Evolutionary conservation across 2,797 vertebrate genomes (phyloP).

Genomic region (Sarcophilus harrisii): DNA sequence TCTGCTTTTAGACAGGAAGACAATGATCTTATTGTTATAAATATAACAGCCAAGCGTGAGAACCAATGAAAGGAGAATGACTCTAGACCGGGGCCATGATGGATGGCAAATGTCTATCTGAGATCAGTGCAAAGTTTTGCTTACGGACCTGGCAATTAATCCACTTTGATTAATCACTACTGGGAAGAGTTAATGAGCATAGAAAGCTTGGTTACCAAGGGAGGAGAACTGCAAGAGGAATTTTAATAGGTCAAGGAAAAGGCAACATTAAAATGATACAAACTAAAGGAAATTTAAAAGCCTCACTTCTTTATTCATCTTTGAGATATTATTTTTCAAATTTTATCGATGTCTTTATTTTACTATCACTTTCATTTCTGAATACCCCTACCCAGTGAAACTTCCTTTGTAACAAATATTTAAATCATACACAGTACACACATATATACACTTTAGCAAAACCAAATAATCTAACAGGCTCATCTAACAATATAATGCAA

Average conservation of each 20-base stretch:
- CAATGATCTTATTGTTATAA: neutral
- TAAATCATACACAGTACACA: neutral
- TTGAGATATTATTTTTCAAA: neutral
- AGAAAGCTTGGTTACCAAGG: neutral
- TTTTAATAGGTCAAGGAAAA: neutral
- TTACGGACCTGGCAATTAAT: neutral
- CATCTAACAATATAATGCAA: too few relatives aligned
- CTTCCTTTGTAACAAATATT: neutral
- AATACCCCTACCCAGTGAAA: neutral
- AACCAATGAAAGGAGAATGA: neutral
- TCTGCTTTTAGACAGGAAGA: neutral
- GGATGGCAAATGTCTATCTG: neutral
- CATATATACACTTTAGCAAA: neutral
- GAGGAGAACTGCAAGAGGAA: neutral
- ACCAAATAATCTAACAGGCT: neutral
- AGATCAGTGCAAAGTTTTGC: neutral
- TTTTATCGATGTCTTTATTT: neutral
- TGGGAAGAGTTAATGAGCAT: neutral
- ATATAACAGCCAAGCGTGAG: neutral
- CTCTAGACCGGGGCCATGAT: neutral
- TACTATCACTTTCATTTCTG: neutral
- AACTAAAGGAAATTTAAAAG: neutral
- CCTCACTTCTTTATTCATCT: neutral
- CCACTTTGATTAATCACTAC: neutral
- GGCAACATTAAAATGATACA: neutral